Evolutionary conservation across 2,888 invertebrate genomes (phyloP).

Genomic region (Hoplodrina blanda): DNA sequence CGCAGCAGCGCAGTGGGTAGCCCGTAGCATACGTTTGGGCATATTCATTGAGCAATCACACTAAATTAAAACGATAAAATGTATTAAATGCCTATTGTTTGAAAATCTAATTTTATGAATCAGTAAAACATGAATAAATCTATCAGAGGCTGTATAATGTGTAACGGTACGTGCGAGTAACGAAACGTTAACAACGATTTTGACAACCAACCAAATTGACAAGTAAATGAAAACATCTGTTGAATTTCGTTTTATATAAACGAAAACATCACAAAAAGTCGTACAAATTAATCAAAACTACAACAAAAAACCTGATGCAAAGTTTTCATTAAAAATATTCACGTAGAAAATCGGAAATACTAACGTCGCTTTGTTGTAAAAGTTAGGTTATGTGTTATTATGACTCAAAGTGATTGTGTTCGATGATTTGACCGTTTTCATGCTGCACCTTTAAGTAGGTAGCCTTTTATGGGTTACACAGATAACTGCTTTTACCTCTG

Average conservation of each 20-base stretch:
- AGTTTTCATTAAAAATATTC: conserved; percentile 40
- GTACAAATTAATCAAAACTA: conserved; percentile 40
- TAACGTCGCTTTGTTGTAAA: conserved; percentile 68
- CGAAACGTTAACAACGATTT: conserved; percentile 47
- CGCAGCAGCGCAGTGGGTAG: too few species aligned
- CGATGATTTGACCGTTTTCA: conserved; percentile 81
- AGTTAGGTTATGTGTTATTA: conserved; percentile 82
- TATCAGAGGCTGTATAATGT: conserved; percentile 28
- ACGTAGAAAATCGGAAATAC: conserved; percentile 37
- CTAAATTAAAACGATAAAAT: too few species aligned
- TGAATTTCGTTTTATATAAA: conserved; percentile 64
- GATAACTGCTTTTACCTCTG: conserved; percentile 64
- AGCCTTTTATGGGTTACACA: conserved; percentile 82
- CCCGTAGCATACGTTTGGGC: too few species aligned
- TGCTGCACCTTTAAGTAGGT: conserved; percentile 71
- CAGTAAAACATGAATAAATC: too few species aligned
- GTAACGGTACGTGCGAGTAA: conserved; percentile 7
- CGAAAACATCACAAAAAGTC: conserved; percentile 50
- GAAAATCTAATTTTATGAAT: too few species aligned
- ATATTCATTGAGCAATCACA: too few species aligned
- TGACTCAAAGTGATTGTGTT: conserved; percentile 77
- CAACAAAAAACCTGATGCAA: conserved; percentile 30
- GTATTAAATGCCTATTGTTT: too few species aligned
- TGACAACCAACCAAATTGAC: conserved; percentile 81
- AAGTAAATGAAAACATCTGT: conserved; percentile 82